phyloP scores from a whole-genome alignment of 2,113 vertebrate genomes.

The Sander vitreus region DNA sequence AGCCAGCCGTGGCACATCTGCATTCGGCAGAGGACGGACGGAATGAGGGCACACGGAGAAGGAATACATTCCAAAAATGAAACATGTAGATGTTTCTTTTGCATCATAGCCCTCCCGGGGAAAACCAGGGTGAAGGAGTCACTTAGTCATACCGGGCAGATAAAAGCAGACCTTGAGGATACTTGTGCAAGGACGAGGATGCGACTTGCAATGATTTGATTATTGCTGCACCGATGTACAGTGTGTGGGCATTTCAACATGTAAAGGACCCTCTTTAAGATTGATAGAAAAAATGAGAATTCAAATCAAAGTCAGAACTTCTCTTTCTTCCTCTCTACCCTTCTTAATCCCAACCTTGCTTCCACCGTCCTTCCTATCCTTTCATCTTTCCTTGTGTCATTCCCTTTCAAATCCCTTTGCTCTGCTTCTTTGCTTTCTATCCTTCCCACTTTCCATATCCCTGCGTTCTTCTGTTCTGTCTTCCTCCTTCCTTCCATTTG shows the following conservation, averaged over 20 bases:
- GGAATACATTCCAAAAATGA: slow-evolving; percentile 45
- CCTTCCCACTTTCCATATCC: background rate
- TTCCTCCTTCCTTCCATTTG: background rate
- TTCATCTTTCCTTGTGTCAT: background rate
- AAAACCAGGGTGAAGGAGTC: slow-evolving; percentile 43
- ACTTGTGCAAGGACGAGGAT: slow-evolving; percentile 21
- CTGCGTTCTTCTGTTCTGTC: background rate
- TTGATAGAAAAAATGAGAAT: background rate
- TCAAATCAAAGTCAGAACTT: slow-evolving; percentile 11
- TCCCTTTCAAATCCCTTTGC: background rate
- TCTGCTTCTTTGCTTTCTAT: background rate
- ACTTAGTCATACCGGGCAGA: slow-evolving; percentile 34
- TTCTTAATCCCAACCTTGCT: background rate
- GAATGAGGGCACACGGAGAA: slow-evolving; percentile 52
- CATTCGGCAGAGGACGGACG: slow-evolving; percentile 43
- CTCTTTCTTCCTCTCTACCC: background rate
- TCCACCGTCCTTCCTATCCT: background rate
- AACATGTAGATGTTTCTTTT: slow-evolving; percentile 37
- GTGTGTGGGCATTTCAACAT: background rate
- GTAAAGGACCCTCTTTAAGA: slow-evolving; percentile 1
- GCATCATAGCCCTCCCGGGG: slow-evolving; percentile 6
- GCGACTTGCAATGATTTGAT: slow-evolving; percentile 2
- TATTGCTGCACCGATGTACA: background rate
- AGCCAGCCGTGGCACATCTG: slow-evolving; percentile 56
- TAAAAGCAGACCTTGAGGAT: slow-evolving; percentile 46